Conservation (phyloP, 2,888 invertebrate species). For the Tetanocera ferruginea region DNA sequence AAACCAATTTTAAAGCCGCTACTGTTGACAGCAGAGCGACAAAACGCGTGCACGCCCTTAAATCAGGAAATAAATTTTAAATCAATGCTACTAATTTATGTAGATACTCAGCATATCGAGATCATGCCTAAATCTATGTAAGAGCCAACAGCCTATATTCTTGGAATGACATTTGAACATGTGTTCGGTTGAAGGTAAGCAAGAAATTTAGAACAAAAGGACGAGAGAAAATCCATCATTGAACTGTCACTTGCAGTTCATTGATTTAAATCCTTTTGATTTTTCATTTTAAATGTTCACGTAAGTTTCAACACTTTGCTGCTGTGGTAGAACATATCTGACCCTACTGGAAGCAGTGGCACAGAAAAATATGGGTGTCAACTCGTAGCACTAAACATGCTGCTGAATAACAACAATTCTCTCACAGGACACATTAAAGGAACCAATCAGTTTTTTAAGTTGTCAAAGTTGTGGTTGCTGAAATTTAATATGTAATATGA, state of each 20-base stretch:
- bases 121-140: neutral
- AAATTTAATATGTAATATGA: slow-evolving; percentile 65
- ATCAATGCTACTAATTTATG: neutral
- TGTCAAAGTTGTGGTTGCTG: slow-evolving; percentile 24
- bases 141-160: too few species aligned
- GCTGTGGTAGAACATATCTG: neutral
- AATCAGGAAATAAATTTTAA: slow-evolving; percentile 15
- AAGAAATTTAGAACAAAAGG: neutral
- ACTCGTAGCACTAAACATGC: too few species aligned
- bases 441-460: slow-evolving; percentile 18
- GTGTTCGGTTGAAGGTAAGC: neutral
- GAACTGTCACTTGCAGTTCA: slow-evolving; percentile 27
- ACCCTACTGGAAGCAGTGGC: neutral
- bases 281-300: neutral
- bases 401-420: too few species aligned
- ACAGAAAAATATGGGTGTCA: slow-evolving; percentile 12
- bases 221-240: slow-evolving; percentile 24
- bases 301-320: neutral
- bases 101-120: neutral
- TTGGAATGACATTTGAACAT: neutral
- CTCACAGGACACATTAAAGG: neutral
- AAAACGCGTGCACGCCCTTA: slow-evolving; percentile 25
- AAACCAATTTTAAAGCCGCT: slow-evolving; percentile 27
- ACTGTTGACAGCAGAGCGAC: slow-evolving; percentile 24
- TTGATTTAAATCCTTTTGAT: slow-evolving; percentile 28